Evolutionary conservation across 92 coral and sea anemone genomes (phyloP), one percentile per base, ranked within the genome.

Genomic region (Phymanthus crucifer): DNA sequence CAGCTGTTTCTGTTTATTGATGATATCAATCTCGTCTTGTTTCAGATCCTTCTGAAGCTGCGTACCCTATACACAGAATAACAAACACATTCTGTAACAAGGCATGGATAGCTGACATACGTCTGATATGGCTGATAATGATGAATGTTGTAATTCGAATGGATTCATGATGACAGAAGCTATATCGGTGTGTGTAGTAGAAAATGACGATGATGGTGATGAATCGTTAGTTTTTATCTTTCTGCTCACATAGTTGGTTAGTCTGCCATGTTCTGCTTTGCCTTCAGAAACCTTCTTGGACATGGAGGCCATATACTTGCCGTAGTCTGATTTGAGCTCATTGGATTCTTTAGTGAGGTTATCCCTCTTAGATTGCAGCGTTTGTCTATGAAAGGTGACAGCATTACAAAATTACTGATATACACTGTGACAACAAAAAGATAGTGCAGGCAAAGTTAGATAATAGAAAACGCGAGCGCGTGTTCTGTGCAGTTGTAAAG

Each of bases 251-350:
- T 81, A 48, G 78, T 90, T 87, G 32, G 98, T 95, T 6, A 92
- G 83, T 66, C 87, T 86, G n/a, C 92, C 72, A 73, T 95, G 98
- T 56, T 95, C 95, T 0, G 81, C 78, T 79, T 95, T 95, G 45
- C 97, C 98, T 73, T 86, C 91, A 34, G 90, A 79, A 32, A 95
- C 91, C 56, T 84, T 75, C 73, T 93, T 93, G 6, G 98, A 95
- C 93, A 92, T 88, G 69, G 94, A 88, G 0, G 91, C 97, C 98
- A 95, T 95, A 73, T 93, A 90, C 40, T 88, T 88, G 58, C 98
- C 93, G 35, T 95, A 95, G 1, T 95, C 98, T 54, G 89, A 70
- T 72, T 95, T 95, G 36, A 92, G 93, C 78, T 95, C 97, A 71
- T 89, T 93, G 1, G 93, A 83, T 33, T 95, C 98, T 75, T 93